Base-by-base conservation (phyloP, 2,888 invertebrate species). In the Hylaea fasciaria region DNA sequence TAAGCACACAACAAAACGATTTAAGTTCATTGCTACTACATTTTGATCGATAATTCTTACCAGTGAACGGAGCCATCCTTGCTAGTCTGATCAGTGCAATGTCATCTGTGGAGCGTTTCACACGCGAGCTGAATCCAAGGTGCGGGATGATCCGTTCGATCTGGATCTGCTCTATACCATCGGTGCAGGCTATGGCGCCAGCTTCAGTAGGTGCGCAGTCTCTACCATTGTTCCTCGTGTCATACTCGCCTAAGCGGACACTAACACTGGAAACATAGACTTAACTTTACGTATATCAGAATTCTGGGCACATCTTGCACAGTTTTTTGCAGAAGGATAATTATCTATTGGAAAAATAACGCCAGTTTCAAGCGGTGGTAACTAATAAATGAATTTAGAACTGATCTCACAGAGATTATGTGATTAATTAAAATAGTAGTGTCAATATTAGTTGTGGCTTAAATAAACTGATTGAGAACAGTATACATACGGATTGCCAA, bases 41-140 rank as follows among this genome's bases (percentile, higher is more conserved):
- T 9, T 7, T 9, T 32, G 9, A 32, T 32, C 10, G 9, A 32
- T 9, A 9, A 9, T 9, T 32, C 56, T 47, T 75, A 93, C 93
- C 86, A 66, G 89, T 85, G 57, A 86, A 86, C 7, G 83, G 84
- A 10, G 86, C 89, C 9, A 76, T 73, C 41, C 78, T 73, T 43
- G 73, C 77, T 39, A 93, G 68, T 54, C 89, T 82, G 37, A 93
- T 77, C 22, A 94, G 70, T 0, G 89, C 93, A 32, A 94, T 92
- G 66, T 94, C 94, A 55, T 87, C 65, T 46, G 74, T 76, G 46
- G 75, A 73, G 22, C 72, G 60, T 2, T 32, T 11, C 22, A 68
- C 66, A 4, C 14, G 57, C 0, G 77, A 76, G 13, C 82, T 73
- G 76, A 93, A 93, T 0, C 81, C 74, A 0, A 82, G 81, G 68